Percentiles rank a stretch among this genome's conserved stretches.
Conservation (phyloP, 2,888 invertebrate species). For the Apocheima hispidaria region DNA sequence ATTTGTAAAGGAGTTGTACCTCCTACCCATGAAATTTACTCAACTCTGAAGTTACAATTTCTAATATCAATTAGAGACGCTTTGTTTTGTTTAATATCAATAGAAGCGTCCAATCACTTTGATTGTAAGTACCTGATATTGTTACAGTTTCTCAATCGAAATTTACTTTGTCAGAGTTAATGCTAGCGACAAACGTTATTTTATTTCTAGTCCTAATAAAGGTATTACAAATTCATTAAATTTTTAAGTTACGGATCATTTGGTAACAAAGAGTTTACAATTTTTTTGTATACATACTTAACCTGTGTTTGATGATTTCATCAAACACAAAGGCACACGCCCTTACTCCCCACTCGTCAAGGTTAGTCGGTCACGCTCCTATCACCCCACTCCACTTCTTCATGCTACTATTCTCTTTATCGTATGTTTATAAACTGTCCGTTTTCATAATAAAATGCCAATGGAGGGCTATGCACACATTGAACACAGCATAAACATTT, state of each 20-base stretch:
- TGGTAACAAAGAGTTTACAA: no score
- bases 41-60: constrained; percentile 22
- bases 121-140: constrained; percentile 25
- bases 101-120: constrained; percentile 29
- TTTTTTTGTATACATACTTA: no score
- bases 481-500: constrained; percentile 21
- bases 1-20: constrained; percentile 17
- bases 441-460: constrained; percentile 16
- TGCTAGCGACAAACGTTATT: no score
- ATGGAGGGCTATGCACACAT: constrained; percentile 10
- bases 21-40: constrained; percentile 10
- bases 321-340: no score
- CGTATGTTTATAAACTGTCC: constrained; percentile 24
- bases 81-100: constrained; percentile 32
- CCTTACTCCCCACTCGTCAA: no score
- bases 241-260: no score
- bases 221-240: no score
- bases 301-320: no score
- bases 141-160: constrained; percentile 14
- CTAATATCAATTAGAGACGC: constrained; percentile 23
- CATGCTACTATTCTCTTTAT: no score
- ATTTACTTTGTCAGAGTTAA: constrained; percentile 4
- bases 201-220: no score
- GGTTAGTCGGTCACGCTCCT: no score
- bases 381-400: no score